A percentile compares a stretch with the other conserved stretches of the same genome.
phyloP scores from a whole-genome alignment of 2,113 vertebrate species.

The Dipodomys stephensi region DNA sequence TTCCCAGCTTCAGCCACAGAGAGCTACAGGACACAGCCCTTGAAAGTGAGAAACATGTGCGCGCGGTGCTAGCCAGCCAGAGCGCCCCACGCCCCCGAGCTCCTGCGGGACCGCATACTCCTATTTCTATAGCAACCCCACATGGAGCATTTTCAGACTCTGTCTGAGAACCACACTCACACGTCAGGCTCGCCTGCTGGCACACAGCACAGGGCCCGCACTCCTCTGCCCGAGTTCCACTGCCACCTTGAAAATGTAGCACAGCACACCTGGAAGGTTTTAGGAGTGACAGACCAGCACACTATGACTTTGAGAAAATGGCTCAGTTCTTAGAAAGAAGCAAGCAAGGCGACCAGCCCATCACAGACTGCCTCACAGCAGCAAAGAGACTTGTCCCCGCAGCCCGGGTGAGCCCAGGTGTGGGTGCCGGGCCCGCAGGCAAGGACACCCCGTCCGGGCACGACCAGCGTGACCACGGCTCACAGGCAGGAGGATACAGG shows the following conservation, averaged over 20 bases:
- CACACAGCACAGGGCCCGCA: neutral
- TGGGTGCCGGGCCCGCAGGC: accelerated
- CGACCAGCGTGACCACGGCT: accelerated
- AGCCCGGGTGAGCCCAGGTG: accelerated
- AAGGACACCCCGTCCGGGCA: slow-evolving; percentile 80
- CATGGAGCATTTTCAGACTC: accelerated
- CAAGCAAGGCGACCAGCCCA: too few relatives aligned
- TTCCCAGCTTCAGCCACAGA: neutral
- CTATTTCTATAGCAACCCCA: neutral
- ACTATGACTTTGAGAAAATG: accelerated
- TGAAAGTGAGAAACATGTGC: accelerated
- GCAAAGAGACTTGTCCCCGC: accelerated
- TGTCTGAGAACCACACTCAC: neutral
- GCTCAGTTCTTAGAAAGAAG: neutral
- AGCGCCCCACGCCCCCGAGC: neutral
- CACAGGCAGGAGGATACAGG: slow-evolving; percentile 93
- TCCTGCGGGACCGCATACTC: neutral
- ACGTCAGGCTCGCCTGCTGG: neutral
- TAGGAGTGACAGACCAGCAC: accelerated
- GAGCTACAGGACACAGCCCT: neutral
- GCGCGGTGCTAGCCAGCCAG: neutral
- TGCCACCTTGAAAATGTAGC: neutral
- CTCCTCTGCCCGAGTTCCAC: too few relatives aligned
- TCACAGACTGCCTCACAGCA: accelerated
- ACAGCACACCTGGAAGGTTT: accelerated